Base-by-base conservation (phyloP, 35 echinoderm and acorn worm species). In the Diadema setosum region DNA sequence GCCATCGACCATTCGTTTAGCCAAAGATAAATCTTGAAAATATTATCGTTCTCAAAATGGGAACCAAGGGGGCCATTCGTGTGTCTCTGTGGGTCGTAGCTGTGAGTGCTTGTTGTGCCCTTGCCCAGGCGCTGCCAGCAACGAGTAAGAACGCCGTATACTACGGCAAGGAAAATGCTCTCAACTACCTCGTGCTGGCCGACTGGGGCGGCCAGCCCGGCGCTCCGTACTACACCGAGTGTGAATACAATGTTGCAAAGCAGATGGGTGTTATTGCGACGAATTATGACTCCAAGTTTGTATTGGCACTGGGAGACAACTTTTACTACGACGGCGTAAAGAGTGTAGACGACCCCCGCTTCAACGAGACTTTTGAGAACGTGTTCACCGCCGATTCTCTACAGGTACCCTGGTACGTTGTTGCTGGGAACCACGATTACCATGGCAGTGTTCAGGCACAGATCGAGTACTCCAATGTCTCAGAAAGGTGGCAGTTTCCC, bases 281-380 rank as follows among this genome's bases (percentile, higher is more conserved):
- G 0, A 88, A 42, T 3, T 81, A 86, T 31, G 80, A 70, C 15
- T 85, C 96, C 29, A 39, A 84, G 80, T 99, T 99, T 81, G 83
- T 94, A 18, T 50, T 99, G 42, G 96, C 96, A 4, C 90, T 92
- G 6, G 96, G 96, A 12, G 96, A 99, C 85, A 99, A 99, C 70
- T 99, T 99, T 80, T 99, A 99, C 86, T 57, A 80, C 6, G 30
- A 65, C 57, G 96, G 96, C 11, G 90, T 99, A 4, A 87, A 87
- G 27, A 87, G 91, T 76, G 96, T 89, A 16, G 5, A 94, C 65
- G 96, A 99, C 44, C 45, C 45, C 24, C 45, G 55, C 33, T 83
- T 83, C 14, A 50, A 83, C 56, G 46, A 91, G 42, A 94, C 96
- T 0, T 98, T 88, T 69, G 96, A 98, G 50, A 52, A 94, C 59